Evolutionary conservation across 2,888 invertebrate genomes (phyloP), one percentile per base, ranked within the genome.

Genomic region (Philhelius pedissequus): DNA sequence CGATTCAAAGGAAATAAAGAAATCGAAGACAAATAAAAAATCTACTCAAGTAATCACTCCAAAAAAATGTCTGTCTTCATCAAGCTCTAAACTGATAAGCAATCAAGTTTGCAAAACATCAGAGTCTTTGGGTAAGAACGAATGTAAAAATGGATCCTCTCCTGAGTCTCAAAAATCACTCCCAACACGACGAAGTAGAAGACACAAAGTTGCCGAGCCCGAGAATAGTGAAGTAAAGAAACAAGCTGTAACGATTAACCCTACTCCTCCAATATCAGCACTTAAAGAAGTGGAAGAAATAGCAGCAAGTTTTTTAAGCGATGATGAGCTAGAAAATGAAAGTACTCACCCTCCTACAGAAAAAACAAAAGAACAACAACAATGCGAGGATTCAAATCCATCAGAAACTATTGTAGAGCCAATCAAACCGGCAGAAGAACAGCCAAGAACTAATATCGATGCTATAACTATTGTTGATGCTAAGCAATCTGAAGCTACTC

Each of bases 241-340:
- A 32, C n/a, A 40, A 9, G 48, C 22, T 9, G 5, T 27, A n/a
- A 2, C 35, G 4, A 82, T n/a, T 38, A 62, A 68, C 25, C 7
- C 54, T 8, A 6, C 35, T 13, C 60, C 56, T 9, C 50, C 80
- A 11, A 45, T 18, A 30, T 18, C 74, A 52, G 75, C 80, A 9
- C 68, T 78, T 15, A 87, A 74, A 52, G 87, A 84, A 69, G 71
- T 87, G 35, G 86, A 87, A 86, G 87, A 86, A 60, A 88, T 87
- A 50, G 86, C 86, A 62, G 87, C 87, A 7, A 87, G 87, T 68
- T 87, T 87, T 54, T 43, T 87, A 20, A 80, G 58, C n/a, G 79
- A 86, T 27, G 78, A 86, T 9, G 86, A 86, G 8, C 52, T 38
- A 38, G 79, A 87, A 35, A 77, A 68, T 20, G 58, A 70, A 8